These are phyloP conservation scores for Chloroceryle aenea DNA, from an alignment of 2,113 vertebrate genomes.

Conservation along the genomic window DNA sequence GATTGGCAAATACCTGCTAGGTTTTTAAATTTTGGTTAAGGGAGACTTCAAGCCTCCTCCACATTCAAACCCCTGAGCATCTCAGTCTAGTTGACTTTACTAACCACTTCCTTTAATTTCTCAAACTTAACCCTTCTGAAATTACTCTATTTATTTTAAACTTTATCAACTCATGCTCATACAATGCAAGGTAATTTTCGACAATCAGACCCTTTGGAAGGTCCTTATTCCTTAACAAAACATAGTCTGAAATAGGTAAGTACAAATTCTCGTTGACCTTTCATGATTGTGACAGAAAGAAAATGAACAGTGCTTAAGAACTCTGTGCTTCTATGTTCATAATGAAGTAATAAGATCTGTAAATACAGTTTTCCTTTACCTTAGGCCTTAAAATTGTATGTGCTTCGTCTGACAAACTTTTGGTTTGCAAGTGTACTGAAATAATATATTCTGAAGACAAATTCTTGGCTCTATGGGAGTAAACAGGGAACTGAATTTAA, in stretches of 20 bases:
- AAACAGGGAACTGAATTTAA: background rate
- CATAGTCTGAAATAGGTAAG: background rate
- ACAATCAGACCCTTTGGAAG: background rate
- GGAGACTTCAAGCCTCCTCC: slow-evolving; percentile 19
- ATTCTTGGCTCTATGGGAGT: background rate
- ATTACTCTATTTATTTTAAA: slow-evolving; percentile 23
- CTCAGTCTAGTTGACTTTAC: slow-evolving; percentile 26
- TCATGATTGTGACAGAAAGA: background rate
- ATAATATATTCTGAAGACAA: background rate
- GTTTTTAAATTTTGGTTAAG: slow-evolving; percentile 22
- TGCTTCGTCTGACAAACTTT: background rate
- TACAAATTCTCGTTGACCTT: background rate
- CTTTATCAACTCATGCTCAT: background rate
- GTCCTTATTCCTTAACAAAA: background rate
- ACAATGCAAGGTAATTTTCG: slow-evolving; percentile 32
- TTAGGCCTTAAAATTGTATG: background rate
- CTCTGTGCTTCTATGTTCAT: background rate
- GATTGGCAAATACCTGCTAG: slow-evolving; percentile 31
- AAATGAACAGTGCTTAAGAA: background rate
- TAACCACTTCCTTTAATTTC: background rate
- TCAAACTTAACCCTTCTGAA: background rate
- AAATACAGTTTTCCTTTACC: background rate
- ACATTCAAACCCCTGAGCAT: background rate
- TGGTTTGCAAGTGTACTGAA: background rate
- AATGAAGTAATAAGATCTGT: background rate